Evolutionary conservation across 2,888 invertebrate species (phyloP), one percentile per base, ranked within the genome.

Genomic region (Charanyca ferruginea): DNA sequence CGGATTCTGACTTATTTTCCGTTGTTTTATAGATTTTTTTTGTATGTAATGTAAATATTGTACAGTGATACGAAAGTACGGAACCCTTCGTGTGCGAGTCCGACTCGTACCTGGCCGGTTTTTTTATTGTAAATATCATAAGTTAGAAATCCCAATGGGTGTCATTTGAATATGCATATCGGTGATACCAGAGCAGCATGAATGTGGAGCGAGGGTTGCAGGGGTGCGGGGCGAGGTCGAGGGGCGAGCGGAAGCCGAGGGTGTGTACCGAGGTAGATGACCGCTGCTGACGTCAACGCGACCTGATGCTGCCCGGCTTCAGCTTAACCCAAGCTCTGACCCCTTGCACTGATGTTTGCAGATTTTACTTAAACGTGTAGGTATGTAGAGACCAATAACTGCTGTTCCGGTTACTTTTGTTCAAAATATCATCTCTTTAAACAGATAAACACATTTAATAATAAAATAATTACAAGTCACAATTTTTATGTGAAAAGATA

Each of bases 241-340:
- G n/a, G 71, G 84, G 89, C n/a, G 85, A 89, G 89, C 84, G 89
- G 84, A 79, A 88, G 84, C 86, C 85, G 88, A 87, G 81, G 85
- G 79, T 59, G 84, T 77, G 84, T 81, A 79, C 72, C 22, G 80
- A 82, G 90, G 90, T 92, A 87, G 87, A 85, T 87, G 93, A 91
- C 89, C 93, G 88, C 83, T 80, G 82, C 85, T 95, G 96, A 95
- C 96, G 95, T 96, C 94, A 95, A 87, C 89, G 90, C 90, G 96
- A 96, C 96, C 96, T 96, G 96, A 96, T 95, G 96, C 95, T 95
- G 95, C 94, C 91, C 90, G 89, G 89, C 82, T 90, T 89, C 91
- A 89, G 91, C 90, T 87, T 91, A 92, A 92, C 93, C 91, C 91
- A 91, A 88, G 89, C 92, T 94, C 81, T 91, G 94, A 94, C 94